Evolutionary conservation across 2,113 vertebrate genomes (phyloP).

Genomic region (Solenodon paradoxus): DNA sequence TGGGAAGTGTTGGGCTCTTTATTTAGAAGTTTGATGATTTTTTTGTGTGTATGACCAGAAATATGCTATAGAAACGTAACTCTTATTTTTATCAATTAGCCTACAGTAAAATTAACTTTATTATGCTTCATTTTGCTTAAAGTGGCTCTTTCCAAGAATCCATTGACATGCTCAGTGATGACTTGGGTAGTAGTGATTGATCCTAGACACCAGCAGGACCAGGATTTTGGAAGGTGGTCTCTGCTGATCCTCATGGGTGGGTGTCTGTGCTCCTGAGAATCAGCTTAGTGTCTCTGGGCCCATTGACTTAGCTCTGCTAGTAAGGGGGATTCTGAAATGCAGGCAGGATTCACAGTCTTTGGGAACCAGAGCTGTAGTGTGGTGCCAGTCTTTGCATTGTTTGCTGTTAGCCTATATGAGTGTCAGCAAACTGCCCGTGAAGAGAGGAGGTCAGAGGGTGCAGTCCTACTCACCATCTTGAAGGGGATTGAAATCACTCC

Average conservation of each 20-base stretch:
- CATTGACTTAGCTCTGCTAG: neutral
- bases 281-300: neutral
- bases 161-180: neutral
- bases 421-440: neutral
- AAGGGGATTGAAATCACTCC: neutral
- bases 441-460: neutral
- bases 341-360: neutral
- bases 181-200: neutral
- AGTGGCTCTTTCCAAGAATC: neutral
- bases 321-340: neutral
- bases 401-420: neutral
- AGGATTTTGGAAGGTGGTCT: neutral
- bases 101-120: neutral
- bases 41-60: neutral
- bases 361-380: neutral
- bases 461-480: neutral
- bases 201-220: neutral
- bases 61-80: neutral
- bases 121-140: neutral
- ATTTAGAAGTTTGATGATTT: neutral
- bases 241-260: too few relatives aligned
- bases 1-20: neutral
- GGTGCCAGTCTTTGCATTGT: neutral
- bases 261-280: neutral
- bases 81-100: neutral